Evolutionary conservation across 2,113 vertebrate species (phyloP).

Genomic region (Coptodon rendalli): DNA sequence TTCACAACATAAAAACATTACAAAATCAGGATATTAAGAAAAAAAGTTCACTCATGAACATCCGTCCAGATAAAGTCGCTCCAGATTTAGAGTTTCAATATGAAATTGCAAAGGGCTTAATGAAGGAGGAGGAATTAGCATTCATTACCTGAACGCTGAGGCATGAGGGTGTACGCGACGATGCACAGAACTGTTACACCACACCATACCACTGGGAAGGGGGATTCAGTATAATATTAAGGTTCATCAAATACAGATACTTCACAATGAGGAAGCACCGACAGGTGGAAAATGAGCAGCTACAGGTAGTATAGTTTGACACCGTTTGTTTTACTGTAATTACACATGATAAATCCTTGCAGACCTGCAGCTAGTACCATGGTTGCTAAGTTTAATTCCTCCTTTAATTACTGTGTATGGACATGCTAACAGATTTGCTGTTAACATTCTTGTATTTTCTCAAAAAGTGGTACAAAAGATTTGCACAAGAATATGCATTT

Average conservation of each 20-base stretch:
- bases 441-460: neutral
- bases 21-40: neutral
- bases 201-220: constrained; percentile 44
- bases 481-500: neutral
- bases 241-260: constrained; percentile 14
- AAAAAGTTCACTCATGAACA: neutral
- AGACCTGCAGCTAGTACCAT: neutral
- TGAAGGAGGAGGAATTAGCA: neutral
- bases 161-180: neutral
- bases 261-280: neutral
- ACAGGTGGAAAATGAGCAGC: neutral
- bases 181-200: constrained; percentile 17
- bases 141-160: constrained; percentile 2
- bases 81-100: neutral
- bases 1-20: constrained; percentile 11
- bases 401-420: neutral
- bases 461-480: neutral
- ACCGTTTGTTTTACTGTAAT: constrained; percentile 5
- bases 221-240: neutral
- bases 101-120: constrained; percentile 10
- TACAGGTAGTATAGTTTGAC: constrained; percentile 36
- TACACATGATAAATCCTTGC: neutral
- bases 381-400: neutral
- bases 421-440: neutral
- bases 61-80: neutral